Evolutionary conservation across 2,888 invertebrate species (phyloP).

Genomic region (Metopia argyrocephala): DNA sequence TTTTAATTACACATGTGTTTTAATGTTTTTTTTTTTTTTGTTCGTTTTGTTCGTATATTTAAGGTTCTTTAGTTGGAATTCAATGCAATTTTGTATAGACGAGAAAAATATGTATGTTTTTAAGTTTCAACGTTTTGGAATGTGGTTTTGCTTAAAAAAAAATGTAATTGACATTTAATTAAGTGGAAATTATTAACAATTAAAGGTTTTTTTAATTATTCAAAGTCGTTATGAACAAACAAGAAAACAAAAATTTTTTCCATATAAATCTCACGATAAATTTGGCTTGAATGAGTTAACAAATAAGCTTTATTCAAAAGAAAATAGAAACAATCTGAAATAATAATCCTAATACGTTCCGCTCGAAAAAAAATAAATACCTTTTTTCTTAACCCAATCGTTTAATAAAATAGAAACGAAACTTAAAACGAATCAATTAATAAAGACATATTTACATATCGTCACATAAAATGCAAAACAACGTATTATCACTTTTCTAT

Average conservation of each 20-base stretch:
- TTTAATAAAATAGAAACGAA: too few relatives aligned
- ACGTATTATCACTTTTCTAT: too few relatives aligned
- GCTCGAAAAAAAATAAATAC: too few relatives aligned
- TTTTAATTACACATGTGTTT: background rate
- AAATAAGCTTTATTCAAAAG: conserved; percentile 11
- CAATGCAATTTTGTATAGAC: conserved; percentile 1
- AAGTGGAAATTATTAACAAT: conserved; percentile 43
- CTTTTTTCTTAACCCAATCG: too few relatives aligned
- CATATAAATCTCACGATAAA: background rate
- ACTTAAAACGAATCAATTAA: too few relatives aligned
- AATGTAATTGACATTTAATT: conserved; percentile 56
- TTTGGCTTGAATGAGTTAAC: background rate
- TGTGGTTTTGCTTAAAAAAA: conserved; percentile 13
- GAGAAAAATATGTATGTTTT: conserved; percentile 6
- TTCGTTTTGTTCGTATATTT: background rate
- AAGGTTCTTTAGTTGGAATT: conserved; percentile 10
- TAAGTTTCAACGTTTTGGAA: conserved; percentile 40
- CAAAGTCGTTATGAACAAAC: background rate
- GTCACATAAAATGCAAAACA: too few relatives aligned
- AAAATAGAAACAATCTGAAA: conserved; percentile 9
- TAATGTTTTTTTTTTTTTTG: background rate
- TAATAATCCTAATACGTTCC: conserved; percentile 46
- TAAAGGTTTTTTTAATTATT: conserved; percentile 16
- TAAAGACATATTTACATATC: too few relatives aligned
- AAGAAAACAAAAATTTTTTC: background rate